phyloP scores from a whole-genome alignment of 2,113 vertebrate species.

The Herpetotheres cachinnans region DNA sequence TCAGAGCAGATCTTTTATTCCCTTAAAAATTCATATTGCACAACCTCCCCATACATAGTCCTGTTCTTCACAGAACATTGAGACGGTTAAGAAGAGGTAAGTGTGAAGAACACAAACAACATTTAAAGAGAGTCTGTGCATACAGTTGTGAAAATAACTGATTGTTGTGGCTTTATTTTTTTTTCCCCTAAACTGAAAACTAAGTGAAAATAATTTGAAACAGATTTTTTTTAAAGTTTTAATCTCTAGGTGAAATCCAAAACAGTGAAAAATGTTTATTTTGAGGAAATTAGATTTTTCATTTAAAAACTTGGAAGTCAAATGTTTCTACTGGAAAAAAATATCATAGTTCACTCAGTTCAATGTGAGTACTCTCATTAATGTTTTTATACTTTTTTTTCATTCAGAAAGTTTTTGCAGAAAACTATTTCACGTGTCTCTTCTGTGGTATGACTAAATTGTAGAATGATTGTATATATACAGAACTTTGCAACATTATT shows the following conservation, averaged over 20 bases:
- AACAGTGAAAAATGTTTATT: not conserved
- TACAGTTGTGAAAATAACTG: not conserved
- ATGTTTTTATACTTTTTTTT: not conserved
- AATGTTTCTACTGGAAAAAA: not conserved
- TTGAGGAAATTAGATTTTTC: not conserved
- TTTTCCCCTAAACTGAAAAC: not conserved
- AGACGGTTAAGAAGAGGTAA: constrained; percentile 31
- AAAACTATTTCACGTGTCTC: not conserved
- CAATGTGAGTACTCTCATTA: not conserved
- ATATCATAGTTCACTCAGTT: not conserved
- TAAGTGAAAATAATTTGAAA: not conserved
- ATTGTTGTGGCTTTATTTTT: not conserved
- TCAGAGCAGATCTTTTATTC: constrained; percentile 8
- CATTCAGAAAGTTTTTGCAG: not conserved
- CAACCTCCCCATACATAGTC: not conserved
- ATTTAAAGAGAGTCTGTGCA: not conserved
- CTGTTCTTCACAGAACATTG: constrained; percentile 16
- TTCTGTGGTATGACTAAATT: not conserved
- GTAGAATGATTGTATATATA: not conserved
- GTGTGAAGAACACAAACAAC: not conserved
- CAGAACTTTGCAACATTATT: not conserved
- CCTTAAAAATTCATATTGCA: not conserved
- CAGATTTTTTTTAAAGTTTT: not conserved
- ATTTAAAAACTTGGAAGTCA: not conserved
- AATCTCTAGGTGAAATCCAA: not conserved